Conservation (phyloP, 2,797 vertebrate species). For the Psittacula derbiana region DNA sequence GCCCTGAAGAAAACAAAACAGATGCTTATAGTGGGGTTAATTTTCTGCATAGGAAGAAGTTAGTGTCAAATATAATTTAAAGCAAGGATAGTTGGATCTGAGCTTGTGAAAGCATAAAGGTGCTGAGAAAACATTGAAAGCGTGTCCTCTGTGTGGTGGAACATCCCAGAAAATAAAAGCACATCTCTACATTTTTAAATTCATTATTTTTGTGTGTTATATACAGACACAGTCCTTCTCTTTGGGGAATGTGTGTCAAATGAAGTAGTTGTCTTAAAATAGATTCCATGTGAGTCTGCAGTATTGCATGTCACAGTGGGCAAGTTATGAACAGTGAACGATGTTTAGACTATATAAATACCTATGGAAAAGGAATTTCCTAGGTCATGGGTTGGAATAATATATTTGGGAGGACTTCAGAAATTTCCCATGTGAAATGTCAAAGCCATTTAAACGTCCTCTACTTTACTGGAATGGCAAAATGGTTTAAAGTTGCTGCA, state of each 20-base stretch:
- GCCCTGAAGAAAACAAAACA: not conserved
- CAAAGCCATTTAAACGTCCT: not conserved
- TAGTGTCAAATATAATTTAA: not conserved
- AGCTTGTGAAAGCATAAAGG: not conserved
- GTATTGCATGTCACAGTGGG: not conserved
- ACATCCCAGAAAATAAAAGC: not conserved
- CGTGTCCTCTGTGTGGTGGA: not conserved
- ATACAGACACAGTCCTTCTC: not conserved
- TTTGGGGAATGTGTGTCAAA: not conserved
- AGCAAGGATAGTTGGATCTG: not conserved
- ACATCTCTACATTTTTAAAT: not conserved
- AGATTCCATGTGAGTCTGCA: not conserved
- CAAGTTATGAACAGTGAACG: not conserved
- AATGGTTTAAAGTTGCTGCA: not conserved
- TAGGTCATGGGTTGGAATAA: not conserved
- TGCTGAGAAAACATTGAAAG: not conserved
- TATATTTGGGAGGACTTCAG: not conserved
- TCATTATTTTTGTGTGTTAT: not conserved
- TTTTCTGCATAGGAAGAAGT: not conserved
- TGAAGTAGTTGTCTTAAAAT: not conserved
- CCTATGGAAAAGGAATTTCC: not conserved
- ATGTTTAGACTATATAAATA: not conserved
- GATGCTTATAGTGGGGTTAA: not conserved
- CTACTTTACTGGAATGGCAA: not conserved
- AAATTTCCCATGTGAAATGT: not conserved